Evolutionary conservation across 2,113 vertebrate species (phyloP), one percentile per base, ranked within the genome.

Genomic region (Monopterus albus): DNA sequence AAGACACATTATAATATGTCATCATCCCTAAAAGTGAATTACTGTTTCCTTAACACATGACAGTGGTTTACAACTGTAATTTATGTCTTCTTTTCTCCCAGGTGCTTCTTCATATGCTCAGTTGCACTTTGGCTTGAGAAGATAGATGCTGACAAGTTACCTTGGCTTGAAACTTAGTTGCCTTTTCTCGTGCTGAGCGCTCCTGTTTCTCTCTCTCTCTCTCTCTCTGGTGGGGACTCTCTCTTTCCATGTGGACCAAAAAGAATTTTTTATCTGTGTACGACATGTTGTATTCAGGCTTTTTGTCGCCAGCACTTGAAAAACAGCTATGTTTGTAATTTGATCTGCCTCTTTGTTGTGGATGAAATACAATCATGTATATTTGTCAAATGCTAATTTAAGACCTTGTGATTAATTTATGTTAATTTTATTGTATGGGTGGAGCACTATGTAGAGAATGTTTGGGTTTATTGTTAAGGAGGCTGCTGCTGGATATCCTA

Each of bases 301-400:
- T 85, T 79, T 90, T 87, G 89, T 92, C 78, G 88, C 91, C 90
- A 82, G 92, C 92, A 94, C 89, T 88, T 88, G 89, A 91, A 89
- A 91, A 91, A 93, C 90, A 87, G 93, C 93, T 91, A 72, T 67
- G 77, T 91, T 84, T 96, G 93, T 94, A 94, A 89, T 94, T 92
- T 83, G 72, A 91, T 92, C 89, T 84, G 84, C 88, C 85, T 94
- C 84, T 88, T 66, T 85, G 85, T 93, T 88, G 91, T 95, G 90
- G 88, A 93, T 89, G 83, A 90, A 77, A 89, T 72, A 75, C 84
- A 91, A 94, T 94, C 83, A 76, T 97, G 96, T 98, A 94, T 95
- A 96, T 96, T 94, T 97, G 95, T 96, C 95, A 94, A 94, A 95
- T 96, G 95, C 92, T 99, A 97, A 98, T 98, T 98, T 97, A 98